These are phyloP conservation scores for Nematopogon swammerdamellus DNA, from an alignment of 2,888 invertebrate species.

Conservation along the genomic window DNA sequence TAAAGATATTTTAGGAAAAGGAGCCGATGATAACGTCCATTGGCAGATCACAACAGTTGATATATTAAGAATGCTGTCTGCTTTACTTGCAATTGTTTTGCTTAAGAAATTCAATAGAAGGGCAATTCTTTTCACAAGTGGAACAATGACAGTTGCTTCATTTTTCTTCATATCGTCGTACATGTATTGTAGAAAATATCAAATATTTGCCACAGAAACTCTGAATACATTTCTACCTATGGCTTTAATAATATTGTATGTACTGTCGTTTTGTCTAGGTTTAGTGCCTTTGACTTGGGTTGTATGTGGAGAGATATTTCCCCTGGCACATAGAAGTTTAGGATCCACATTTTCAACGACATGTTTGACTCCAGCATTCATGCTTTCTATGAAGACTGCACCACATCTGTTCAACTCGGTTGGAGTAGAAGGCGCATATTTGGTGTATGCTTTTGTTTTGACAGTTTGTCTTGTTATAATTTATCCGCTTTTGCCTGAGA, in stretches of 20 bases:
- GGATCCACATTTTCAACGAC: conserved; percentile 44
- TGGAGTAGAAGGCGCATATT: conserved; percentile 42
- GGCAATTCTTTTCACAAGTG: conserved; percentile 40
- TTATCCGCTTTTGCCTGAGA: conserved; percentile 38
- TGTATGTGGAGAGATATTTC: conserved; percentile 48
- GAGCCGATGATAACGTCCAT: conserved; percentile 30
- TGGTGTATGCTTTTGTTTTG: conserved; percentile 37
- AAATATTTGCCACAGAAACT: conserved; percentile 26
- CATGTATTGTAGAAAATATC: conserved; percentile 35
- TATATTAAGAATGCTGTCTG: conserved; percentile 58
- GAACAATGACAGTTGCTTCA: conserved; percentile 35
- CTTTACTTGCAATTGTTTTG: conserved; percentile 51
- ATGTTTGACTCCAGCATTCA: conserved; percentile 40
- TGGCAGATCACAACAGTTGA: conserved; percentile 65
- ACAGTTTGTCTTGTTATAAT: conserved; percentile 32
- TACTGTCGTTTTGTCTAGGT: conserved; percentile 41
- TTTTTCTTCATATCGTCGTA: conserved; percentile 33
- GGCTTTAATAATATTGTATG: conserved; percentile 37
- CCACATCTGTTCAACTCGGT: conserved; percentile 41
- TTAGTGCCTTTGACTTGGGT: conserved; percentile 46
- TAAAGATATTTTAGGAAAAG: conserved; percentile 34
- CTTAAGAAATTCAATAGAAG: conserved; percentile 36
- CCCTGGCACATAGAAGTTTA: conserved; percentile 42
- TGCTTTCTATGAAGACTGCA: conserved; percentile 49
- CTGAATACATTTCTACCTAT: conserved; percentile 33